Base-by-base conservation (phyloP, 2,888 invertebrate genomes). In the Serrognathus titanus region DNA sequence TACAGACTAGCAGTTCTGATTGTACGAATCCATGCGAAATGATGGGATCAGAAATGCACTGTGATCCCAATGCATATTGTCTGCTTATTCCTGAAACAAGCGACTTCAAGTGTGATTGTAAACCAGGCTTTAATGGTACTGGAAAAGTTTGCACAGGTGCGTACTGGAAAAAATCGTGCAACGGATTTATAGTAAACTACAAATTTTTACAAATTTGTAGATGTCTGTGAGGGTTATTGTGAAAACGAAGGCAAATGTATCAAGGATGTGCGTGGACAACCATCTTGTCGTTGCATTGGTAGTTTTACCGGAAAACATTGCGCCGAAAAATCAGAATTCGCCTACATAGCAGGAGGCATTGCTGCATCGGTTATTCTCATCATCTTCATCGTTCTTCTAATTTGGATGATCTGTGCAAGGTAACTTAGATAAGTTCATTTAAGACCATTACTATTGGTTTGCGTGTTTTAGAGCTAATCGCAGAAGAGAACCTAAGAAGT, bases 381-480 rank as follows among this genome's bases (percentile, higher is more conserved):
- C 66, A 94, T 96, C 71, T 87, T 96, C 77, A 87, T 95, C 68
- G 94, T 94, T 37, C 83, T 96, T 62, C 85, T 96, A 53, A 93
- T 96, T 67, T 96, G 95, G 95, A 96, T 96, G 95, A 96, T 96
- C 74, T 96, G 96, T 75, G 94, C 92, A 57, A 89, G 91, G 88
- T 89, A 74, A 65, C 38, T 38, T 48, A 16, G 12, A 24, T 4
- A 16, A 20, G n/a, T 10, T n/a, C 3, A 41, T 40, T 12, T 12
- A 40, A 40, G 12, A 40, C 7, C 11, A 40, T 16, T 2, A 3
- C 3, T 16, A 49, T n/a, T 9, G 12, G 51, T 16, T 24, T 5
- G 3, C 52, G 13, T 35, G 57, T 58, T 68, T 49, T 74, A 89
- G 92, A 72, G 88, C 93, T n/a, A 87, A 89, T 52, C 86, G 90